phyloP scores from a whole-genome alignment of 2,113 vertebrate genomes.

The Mesitornis unicolor region DNA sequence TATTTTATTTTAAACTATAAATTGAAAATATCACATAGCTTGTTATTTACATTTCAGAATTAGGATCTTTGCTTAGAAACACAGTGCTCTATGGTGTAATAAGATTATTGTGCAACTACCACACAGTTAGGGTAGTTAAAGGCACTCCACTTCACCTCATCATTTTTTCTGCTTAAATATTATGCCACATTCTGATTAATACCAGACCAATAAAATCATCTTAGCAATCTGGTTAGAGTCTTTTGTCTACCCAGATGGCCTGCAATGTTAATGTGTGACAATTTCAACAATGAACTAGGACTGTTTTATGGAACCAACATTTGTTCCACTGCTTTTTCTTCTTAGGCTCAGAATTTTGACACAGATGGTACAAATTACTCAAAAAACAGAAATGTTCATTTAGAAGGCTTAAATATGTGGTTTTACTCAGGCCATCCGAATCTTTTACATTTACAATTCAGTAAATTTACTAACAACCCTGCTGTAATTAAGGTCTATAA shows the following conservation, averaged over 20 bases:
- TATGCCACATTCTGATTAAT: conserved; percentile 85
- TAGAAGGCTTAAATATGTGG: conserved; percentile 86
- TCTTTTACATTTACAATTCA: conserved; percentile 81
- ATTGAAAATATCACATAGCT: conserved; percentile 59
- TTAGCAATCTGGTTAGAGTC: conserved; percentile 82
- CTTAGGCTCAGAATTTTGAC: conserved; percentile 85
- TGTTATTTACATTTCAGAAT: conserved; percentile 65
- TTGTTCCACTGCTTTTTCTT: conserved; percentile 83
- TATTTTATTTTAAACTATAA: conserved; percentile 64
- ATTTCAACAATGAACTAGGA: conserved; percentile 87
- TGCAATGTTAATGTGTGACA: conserved; percentile 86
- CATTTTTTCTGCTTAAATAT: conserved; percentile 81
- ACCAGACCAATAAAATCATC: conserved; percentile 85
- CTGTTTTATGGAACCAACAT: conserved; percentile 87
- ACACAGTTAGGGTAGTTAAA: conserved; percentile 50
- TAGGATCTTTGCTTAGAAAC: conserved; percentile 35
- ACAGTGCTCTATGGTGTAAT: not conserved
- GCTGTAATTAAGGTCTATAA: conserved; percentile 80
- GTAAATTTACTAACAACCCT: conserved; percentile 81
- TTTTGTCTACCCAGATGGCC: conserved; percentile 87
- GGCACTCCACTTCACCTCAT: conserved; percentile 76
- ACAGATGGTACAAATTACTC: conserved; percentile 89
- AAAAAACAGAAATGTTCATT: conserved; percentile 86
- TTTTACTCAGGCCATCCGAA: conserved; percentile 81
- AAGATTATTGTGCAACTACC: conserved; percentile 36